A percentile compares a stretch with the other conserved stretches of the same genome.
These are phyloP conservation scores for Sebastes trivittatus DNA, from an alignment of 2,797 vertebrate species.

Conservation along the genomic window DNA sequence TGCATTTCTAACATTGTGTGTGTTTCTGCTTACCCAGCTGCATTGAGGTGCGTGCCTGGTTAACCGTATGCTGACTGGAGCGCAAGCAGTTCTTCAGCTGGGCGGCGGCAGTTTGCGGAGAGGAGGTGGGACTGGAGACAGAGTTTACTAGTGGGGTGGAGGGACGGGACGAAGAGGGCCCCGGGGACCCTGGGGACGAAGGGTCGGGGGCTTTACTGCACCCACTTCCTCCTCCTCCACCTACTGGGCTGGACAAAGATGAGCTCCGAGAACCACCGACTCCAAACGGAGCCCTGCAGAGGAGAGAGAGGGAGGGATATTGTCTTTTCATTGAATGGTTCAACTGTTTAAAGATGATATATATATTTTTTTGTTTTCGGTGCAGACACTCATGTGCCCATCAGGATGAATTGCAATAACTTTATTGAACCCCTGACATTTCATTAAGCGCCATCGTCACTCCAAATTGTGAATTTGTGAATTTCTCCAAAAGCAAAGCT, in stretches of 20 bases:
- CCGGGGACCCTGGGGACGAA: constrained; percentile 79
- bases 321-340: not conserved
- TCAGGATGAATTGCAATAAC: not conserved
- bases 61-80: constrained; percentile 82
- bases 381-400: not conserved
- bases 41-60: constrained; percentile 85
- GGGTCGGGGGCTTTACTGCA: constrained; percentile 82
- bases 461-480: not conserved
- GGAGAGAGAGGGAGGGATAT: not conserved
- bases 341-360: not conserved
- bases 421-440: not conserved
- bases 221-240: constrained; percentile 75
- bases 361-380: not conserved
- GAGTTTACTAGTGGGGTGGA: constrained; percentile 84
- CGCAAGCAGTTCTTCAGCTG: constrained; percentile 89
- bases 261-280: constrained; percentile 84
- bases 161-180: constrained; percentile 81
- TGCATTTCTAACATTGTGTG: not conserved
- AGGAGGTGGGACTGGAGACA: constrained; percentile 70
- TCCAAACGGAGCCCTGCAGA: constrained; percentile 88
- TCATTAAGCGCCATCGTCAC: not conserved
- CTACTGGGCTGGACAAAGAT: constrained; percentile 76
- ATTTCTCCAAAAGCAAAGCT: not conserved
- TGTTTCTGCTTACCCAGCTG: constrained; percentile 86
- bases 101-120: constrained; percentile 83